Conservation (phyloP, 2,888 invertebrate species). For the Metacarcinus magister region DNA sequence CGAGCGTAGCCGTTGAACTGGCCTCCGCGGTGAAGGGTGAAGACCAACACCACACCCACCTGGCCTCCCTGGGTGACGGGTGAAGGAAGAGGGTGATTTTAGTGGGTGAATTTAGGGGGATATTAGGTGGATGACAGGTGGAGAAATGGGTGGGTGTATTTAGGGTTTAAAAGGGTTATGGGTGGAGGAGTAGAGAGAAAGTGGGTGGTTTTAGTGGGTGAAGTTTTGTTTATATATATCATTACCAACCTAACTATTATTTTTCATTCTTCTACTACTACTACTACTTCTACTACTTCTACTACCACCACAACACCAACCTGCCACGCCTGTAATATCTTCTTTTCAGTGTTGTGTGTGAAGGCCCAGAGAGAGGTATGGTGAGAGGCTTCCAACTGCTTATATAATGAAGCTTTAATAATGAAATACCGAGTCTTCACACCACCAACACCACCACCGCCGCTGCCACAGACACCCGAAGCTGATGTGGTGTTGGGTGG, state of each 20-base stretch:
- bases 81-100: neutral
- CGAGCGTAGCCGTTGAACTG: slow-evolving; percentile 86
- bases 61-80: neutral
- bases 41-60: slow-evolving; percentile 85
- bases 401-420: slow-evolving; percentile 86
- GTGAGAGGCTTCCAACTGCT: slow-evolving; percentile 78
- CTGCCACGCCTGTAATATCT: slow-evolving; percentile 78
- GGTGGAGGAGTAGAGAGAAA: too few relatives aligned
- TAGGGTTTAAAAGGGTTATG: too few relatives aligned
- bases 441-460: neutral
- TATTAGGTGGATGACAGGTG: too few relatives aligned
- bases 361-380: slow-evolving; percentile 80
- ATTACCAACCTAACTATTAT: neutral
- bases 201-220: too few relatives aligned
- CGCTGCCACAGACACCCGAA: neutral
- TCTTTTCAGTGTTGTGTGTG: slow-evolving; percentile 80
- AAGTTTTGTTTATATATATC: neutral
- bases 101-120: neutral
- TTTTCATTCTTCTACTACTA: neutral
- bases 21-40: slow-evolving; percentile 87
- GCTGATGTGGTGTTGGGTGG: neutral
- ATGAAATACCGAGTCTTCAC: slow-evolving; percentile 86
- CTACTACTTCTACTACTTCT: neutral
- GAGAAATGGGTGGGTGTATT: too few relatives aligned
- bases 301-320: slow-evolving; percentile 50